Percentiles rank a stretch among this genome's conserved stretches.
Evolutionary conservation across 1,140 invertebrate species (phyloP).

Genomic region (Lasioglossum albipes): DNA sequence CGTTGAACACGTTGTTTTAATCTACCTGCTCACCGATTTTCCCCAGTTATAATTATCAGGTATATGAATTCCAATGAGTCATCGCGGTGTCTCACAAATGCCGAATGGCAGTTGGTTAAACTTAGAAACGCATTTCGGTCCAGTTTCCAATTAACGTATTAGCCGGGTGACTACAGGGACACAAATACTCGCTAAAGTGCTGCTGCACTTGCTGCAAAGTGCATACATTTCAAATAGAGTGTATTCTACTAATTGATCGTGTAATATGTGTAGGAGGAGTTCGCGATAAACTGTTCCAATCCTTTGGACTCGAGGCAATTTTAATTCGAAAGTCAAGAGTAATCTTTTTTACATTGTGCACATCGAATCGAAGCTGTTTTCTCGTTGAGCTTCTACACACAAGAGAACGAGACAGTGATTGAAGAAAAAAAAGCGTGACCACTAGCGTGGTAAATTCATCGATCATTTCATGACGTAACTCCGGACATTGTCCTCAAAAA

Average conservation of each 20-base stretch:
- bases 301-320: too few species aligned
- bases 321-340: too few species aligned
- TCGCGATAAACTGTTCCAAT: too few species aligned
- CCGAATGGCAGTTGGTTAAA: background rate
- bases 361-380: too few species aligned
- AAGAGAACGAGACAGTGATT: background rate
- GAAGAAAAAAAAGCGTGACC: background rate
- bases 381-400: too few species aligned
- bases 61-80: background rate
- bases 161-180: too few species aligned
- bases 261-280: too few species aligned
- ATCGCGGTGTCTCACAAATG: background rate
- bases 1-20: background rate
- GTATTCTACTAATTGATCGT: too few species aligned
- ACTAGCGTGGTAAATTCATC: background rate
- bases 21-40: background rate
- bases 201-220: too few species aligned
- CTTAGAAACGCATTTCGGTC: background rate
- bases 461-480: conserved; percentile 12
- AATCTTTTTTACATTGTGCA: too few species aligned
- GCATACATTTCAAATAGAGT: too few species aligned
- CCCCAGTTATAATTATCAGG: background rate
- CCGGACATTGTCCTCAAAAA: conserved; percentile 44
- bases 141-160: background rate
- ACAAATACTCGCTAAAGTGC: too few species aligned